Conservation (phyloP, 2,113 vertebrate species). For the Leptodactylus fuscus region DNA sequence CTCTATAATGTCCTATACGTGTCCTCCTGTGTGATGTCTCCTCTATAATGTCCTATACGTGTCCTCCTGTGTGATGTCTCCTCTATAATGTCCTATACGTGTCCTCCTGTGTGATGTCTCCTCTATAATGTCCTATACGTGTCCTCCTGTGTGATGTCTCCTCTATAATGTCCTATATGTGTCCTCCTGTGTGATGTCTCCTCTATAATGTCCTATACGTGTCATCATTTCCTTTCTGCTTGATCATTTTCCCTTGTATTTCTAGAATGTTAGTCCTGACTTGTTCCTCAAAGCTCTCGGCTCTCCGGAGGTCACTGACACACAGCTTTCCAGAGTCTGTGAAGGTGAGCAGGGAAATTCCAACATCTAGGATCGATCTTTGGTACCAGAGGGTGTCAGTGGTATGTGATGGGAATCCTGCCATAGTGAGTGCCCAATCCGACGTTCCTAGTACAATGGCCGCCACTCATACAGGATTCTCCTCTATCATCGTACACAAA, state of each 20-base stretch:
- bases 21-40: not conserved
- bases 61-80: not conserved
- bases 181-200: not conserved
- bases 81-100: not conserved
- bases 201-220: not conserved
- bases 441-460: too few species aligned
- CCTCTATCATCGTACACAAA: too few species aligned
- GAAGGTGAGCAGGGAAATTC: not conserved
- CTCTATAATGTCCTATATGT: not conserved
- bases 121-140: too few species aligned
- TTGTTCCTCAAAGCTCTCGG: not conserved
- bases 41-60: not conserved
- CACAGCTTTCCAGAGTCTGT: not conserved
- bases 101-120: not conserved
- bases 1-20: not conserved
- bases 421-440: too few species aligned
- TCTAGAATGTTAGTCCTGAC: conserved; percentile 1
- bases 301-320: not conserved
- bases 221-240: too few species aligned
- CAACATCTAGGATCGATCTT: not conserved
- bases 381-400: not conserved
- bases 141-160: too few species aligned
- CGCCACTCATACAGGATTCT: too few species aligned
- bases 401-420: too few species aligned
- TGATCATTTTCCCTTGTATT: not conserved